phyloP scores from a whole-genome alignment of 2,888 invertebrate genomes.

The Epinotia demarniana region DNA sequence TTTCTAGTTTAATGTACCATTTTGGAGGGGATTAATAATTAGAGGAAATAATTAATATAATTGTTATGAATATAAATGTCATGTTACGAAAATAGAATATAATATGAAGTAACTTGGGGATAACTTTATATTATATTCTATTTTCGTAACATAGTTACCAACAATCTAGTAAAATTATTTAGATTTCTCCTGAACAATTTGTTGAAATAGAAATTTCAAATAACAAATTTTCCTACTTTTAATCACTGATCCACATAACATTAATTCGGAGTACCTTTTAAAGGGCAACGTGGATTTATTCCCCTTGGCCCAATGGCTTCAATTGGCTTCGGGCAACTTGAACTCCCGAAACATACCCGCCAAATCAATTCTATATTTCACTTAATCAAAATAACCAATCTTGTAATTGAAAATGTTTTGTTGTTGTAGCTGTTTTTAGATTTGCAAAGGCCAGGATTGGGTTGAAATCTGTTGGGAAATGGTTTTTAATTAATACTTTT shows the following conservation, averaged over 20 bases:
- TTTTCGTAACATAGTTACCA: too few relatives aligned
- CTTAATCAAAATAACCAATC: constrained; percentile 10
- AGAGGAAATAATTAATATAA: too few relatives aligned
- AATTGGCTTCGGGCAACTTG: not conserved
- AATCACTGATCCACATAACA: not conserved
- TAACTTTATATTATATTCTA: too few relatives aligned
- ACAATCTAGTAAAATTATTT: too few relatives aligned
- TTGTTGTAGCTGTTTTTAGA: not conserved
- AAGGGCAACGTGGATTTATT: not conserved
- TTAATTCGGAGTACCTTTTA: not conserved
- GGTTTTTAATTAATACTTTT: constrained; percentile 4
- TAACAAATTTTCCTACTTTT: too few relatives aligned
- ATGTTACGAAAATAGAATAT: too few relatives aligned
- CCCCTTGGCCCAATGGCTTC: not conserved
- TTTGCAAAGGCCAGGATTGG: not conserved
- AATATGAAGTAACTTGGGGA: too few relatives aligned
- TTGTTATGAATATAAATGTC: too few relatives aligned
- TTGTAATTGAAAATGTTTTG: not conserved
- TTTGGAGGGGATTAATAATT: too few relatives aligned
- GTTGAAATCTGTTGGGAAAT: not conserved
- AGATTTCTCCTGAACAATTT: too few relatives aligned
- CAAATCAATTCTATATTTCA: constrained; percentile 11
- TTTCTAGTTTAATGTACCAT: too few relatives aligned
- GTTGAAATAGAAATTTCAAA: too few relatives aligned
- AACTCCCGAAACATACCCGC: not conserved